These are phyloP conservation scores for Lysandra bellargus DNA, from an alignment of 2,888 invertebrate genomes.

Conservation along the genomic window DNA sequence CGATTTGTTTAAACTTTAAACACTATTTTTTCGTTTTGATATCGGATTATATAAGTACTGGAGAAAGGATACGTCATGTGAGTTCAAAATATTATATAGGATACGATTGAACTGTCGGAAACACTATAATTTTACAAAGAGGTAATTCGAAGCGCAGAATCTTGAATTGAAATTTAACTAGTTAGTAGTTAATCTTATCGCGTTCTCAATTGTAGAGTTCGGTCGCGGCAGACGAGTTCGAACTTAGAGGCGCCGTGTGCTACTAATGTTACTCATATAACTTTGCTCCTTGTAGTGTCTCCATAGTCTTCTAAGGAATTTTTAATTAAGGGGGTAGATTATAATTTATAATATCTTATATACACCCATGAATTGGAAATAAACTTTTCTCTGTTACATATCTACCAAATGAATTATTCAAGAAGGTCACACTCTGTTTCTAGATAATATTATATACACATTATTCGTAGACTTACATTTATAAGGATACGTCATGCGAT, in stretches of 20 bases:
- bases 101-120: not conserved
- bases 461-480: too few relatives aligned
- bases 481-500: too few relatives aligned
- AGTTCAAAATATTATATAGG: too few relatives aligned
- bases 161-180: conserved; percentile 1
- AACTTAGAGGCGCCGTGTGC: not conserved
- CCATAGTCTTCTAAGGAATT: not conserved
- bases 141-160: not conserved
- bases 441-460: too few relatives aligned
- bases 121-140: not conserved
- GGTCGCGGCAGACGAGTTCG: not conserved
- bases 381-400: too few relatives aligned
- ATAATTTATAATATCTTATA: not conserved
- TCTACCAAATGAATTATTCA: too few relatives aligned
- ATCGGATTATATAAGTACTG: too few relatives aligned
- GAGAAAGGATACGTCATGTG: too few relatives aligned
- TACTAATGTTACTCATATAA: not conserved
- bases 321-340: not conserved
- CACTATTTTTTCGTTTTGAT: too few relatives aligned
- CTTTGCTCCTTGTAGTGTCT: not conserved
- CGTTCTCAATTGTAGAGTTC: not conserved
- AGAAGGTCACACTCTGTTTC: too few relatives aligned
- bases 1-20: too few relatives aligned
- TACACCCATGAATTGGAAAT: too few relatives aligned
- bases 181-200: not conserved